Conservation (phyloP, 1,140 invertebrate species). For the Drosophila equinoxialis region DNA sequence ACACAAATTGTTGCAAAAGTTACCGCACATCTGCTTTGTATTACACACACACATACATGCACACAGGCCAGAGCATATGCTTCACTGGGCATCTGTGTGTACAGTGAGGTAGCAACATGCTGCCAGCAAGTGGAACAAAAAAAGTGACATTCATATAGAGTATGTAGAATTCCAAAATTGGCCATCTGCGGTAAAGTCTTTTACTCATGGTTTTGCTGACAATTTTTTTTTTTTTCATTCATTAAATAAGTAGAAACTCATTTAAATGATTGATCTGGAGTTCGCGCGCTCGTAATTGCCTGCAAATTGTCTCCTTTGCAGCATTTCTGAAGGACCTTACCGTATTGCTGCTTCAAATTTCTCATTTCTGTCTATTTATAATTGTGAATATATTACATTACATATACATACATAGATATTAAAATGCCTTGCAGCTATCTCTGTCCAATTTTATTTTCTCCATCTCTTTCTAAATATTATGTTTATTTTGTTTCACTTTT, state of each 20-base stretch:
- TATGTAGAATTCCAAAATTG: neutral
- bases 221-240: neutral
- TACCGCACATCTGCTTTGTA: conserved; percentile 34
- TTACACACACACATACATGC: conserved; percentile 19
- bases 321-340: no score
- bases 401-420: neutral
- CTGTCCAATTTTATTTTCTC: neutral
- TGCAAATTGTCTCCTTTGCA: no score
- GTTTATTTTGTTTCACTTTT: conserved; percentile 51
- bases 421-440: neutral
- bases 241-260: no score
- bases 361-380: neutral
- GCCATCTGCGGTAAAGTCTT: conserved; percentile 29
- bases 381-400: neutral
- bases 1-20: conserved; percentile 18
- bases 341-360: no score
- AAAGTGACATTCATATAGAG: neutral
- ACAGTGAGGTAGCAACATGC: neutral
- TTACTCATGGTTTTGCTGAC: conserved; percentile 4
- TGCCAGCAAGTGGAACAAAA: conserved; percentile 18
- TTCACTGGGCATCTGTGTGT: conserved; percentile 35
- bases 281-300: no score
- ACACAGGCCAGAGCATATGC: conserved; percentile 24
- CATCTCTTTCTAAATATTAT: conserved; percentile 40
- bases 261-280: no score